phyloP scores from a whole-genome alignment of 2,797 vertebrate genomes.

The Adrianichthys oophorus region DNA sequence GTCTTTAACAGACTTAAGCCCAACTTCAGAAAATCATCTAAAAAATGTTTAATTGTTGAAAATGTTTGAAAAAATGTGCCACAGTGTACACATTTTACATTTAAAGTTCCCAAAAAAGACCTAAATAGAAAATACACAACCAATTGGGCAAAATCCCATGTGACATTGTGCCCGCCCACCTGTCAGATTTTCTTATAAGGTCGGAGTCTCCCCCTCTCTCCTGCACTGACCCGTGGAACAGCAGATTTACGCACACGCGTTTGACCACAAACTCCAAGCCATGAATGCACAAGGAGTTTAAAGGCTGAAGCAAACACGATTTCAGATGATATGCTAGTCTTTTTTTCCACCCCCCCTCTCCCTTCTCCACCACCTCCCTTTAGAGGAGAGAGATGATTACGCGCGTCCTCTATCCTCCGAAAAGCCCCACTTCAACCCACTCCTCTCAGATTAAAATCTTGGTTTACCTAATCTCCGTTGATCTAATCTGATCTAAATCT shows the following conservation, averaged over 20 bases:
- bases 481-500: slow-evolving; percentile 79
- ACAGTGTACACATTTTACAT: too few species aligned
- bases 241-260: slow-evolving; percentile 43
- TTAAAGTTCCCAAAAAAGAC: neutral
- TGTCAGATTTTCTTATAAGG: slow-evolving; percentile 38
- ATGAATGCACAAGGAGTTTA: slow-evolving; percentile 14
- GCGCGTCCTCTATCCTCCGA: slow-evolving; percentile 29
- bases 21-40: too few species aligned
- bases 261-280: slow-evolving; percentile 28
- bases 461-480: slow-evolving; percentile 72
- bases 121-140: slow-evolving; percentile 12
- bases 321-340: slow-evolving; percentile 29
- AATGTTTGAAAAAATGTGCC: too few species aligned
- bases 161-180: slow-evolving; percentile 39
- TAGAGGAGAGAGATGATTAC: slow-evolving; percentile 21
- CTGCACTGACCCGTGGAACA: slow-evolving; percentile 33
- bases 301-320: slow-evolving; percentile 22
- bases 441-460: slow-evolving; percentile 65
- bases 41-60: too few species aligned
- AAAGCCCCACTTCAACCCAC: slow-evolving; percentile 51
- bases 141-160: slow-evolving; percentile 54
- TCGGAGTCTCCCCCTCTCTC: slow-evolving; percentile 35
- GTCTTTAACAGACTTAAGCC: too few species aligned
- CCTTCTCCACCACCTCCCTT: too few species aligned
- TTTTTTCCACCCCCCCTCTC: neutral